Base-by-base conservation (phyloP, 2,113 vertebrate species). In the Acrocephalus arundinaceus region DNA sequence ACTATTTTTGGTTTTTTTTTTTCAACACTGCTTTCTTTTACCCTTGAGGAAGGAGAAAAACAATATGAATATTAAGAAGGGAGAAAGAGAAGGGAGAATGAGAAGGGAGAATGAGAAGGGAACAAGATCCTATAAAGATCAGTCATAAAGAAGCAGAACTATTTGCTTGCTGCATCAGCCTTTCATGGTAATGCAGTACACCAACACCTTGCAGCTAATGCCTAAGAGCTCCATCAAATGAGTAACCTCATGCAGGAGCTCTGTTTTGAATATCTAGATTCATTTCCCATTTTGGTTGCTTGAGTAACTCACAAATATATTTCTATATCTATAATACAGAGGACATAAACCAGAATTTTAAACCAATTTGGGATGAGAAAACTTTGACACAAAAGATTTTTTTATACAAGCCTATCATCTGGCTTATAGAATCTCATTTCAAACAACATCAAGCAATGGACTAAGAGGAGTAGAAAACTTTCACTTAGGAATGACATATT, bases 1-100 rank as follows among this genome's bases (percentile, higher is more conserved):
- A 19, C 5, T 45, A 33, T 74, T 37, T 39, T 25, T 0, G 25
- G 10, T 0, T 2, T 24, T 46, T 55, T 51, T 51, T 49, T 39
- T 67, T 33, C 6, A 54, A 37, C 8, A 68, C 5, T 9, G 7
- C 16, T 77, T 61, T 57, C 7, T 78, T 78, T 65, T 58, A 49
- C 39, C 24, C 37, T 61, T 51, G 13, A 86, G 24, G 15, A 20
- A 87, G 22, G 25, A 58, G 3, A 12, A 68, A 62, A 87, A 31
- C 9, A 55, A 8, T 58, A 54, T 14, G 6, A 78, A 25, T 58
- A 74, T n/a, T 18, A 66, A 74, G 30, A 35, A 23, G 7, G n/a
- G 13, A 81, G 16, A 10, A 30, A 15, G 33, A 22, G 13, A 92
- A 88, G 14, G 24, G 11, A 85, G 7, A 76, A 77, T 67, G 33